Evolutionary conservation across 1,140 invertebrate genomes (phyloP).

Genomic region (Cyrtorhinus lividipennis): DNA sequence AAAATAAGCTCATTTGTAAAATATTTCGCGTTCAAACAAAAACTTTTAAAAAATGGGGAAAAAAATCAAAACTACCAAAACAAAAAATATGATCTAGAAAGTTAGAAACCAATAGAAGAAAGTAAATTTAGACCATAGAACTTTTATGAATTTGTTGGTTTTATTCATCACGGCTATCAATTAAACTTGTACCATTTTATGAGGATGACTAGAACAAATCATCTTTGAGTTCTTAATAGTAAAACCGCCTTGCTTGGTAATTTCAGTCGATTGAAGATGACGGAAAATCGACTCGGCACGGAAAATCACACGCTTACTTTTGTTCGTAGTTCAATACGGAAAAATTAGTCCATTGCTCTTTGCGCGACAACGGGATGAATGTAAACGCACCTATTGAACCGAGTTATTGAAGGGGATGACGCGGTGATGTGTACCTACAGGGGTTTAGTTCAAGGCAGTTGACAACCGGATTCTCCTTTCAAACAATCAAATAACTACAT

Average conservation of each 20-base stretch:
- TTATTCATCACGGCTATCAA: neutral
- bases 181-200: neutral
- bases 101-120: neutral
- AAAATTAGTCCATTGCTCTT: too few relatives aligned
- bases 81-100: neutral
- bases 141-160: neutral
- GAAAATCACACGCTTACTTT: too few relatives aligned
- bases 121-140: neutral
- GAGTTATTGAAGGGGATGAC: too few relatives aligned
- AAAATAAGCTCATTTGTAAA: constrained; percentile 4
- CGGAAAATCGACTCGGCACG: too few relatives aligned
- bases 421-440: too few relatives aligned
- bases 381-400: too few relatives aligned
- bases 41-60: neutral
- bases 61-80: neutral
- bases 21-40: neutral
- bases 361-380: too few relatives aligned
- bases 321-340: too few relatives aligned
- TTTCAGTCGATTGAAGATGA: too few relatives aligned
- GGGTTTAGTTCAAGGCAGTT: too few relatives aligned
- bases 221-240: neutral
- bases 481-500: too few relatives aligned
- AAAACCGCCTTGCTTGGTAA: neutral
- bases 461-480: too few relatives aligned
- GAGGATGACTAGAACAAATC: neutral